Percentiles rank a stretch among this genome's conserved stretches.
These are phyloP conservation scores for Pelvicachromis taeniatus DNA, from an alignment of 2,113 vertebrate genomes.

Conservation along the genomic window DNA sequence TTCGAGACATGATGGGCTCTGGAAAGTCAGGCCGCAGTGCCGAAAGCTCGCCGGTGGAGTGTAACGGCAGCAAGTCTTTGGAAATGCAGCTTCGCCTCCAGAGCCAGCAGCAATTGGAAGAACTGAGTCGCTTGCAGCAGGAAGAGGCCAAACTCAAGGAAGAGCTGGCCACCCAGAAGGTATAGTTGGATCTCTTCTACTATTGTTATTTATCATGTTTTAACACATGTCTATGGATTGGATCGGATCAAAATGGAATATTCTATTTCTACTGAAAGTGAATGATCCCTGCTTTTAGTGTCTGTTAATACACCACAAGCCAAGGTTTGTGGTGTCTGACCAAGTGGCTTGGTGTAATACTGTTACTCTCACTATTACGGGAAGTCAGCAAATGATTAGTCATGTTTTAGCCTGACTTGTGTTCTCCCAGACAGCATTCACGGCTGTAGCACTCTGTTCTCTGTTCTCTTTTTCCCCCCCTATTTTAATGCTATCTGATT, in stretches of 20 bases:
- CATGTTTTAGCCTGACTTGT: conserved; percentile 14
- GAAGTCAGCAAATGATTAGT: conserved; percentile 22
- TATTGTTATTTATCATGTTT: neutral
- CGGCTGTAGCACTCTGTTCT: neutral
- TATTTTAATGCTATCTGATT: neutral
- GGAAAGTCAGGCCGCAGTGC: conserved; percentile 70
- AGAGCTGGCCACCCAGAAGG: conserved; percentile 74
- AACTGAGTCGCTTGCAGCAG: conserved; percentile 80
- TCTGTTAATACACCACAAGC: neutral
- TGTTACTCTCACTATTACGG: neutral
- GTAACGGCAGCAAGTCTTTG: conserved; percentile 61
- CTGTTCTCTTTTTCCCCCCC: conserved; percentile 9
- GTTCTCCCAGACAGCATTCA: neutral
- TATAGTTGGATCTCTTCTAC: neutral
- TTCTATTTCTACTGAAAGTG: neutral
- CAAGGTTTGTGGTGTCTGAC: neutral
- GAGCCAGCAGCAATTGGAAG: conserved; percentile 87
- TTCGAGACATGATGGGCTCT: conserved; percentile 75
- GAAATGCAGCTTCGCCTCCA: conserved; percentile 81
- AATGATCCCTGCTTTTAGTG: neutral
- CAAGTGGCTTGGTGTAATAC: neutral
- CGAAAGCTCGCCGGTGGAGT: conserved; percentile 71
- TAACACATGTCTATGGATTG: neutral
- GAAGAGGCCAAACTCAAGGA: conserved; percentile 81
- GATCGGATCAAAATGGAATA: neutral